A percentile compares a stretch with the other conserved stretches of the same genome.
Conservation (phyloP, 2,113 vertebrate genomes). For the Origma solitaria region DNA sequence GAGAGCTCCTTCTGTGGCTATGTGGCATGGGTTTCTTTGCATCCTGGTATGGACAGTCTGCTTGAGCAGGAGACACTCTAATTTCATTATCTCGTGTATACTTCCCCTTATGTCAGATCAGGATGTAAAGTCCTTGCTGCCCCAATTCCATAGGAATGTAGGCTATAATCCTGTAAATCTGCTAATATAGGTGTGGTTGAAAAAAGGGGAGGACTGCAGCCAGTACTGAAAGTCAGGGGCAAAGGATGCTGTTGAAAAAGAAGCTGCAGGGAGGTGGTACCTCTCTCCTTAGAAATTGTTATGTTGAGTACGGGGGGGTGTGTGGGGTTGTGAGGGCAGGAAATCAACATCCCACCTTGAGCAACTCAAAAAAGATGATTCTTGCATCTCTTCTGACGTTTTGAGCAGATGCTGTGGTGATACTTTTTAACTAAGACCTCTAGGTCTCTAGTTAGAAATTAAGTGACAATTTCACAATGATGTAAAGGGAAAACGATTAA, state of each 20-base stretch:
- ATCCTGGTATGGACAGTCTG: neutral
- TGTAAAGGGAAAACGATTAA: neutral
- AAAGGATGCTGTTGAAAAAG: neutral
- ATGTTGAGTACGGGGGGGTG: accelerated
- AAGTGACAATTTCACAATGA: neutral
- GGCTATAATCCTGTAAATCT: slow-evolving; percentile 19
- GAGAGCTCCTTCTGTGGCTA: neutral
- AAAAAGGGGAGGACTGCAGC: neutral
- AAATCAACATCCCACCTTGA: neutral
- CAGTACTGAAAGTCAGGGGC: neutral
- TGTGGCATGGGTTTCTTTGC: neutral
- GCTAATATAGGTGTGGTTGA: neutral
- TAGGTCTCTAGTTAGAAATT: neutral
- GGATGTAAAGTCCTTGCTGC: slow-evolving; percentile 22
- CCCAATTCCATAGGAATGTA: neutral
- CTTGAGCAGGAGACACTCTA: neutral
- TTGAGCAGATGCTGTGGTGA: neutral
- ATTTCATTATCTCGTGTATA: neutral
- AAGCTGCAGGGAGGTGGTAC: neutral
- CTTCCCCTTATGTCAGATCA: neutral
- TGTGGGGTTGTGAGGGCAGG: neutral
- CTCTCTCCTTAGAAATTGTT: neutral
- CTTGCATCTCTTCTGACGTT: neutral
- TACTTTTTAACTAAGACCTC: neutral
- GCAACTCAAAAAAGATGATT: neutral